phyloP scores from a whole-genome alignment of 2,113 vertebrate genomes.

The Polyodon spathula region DNA sequence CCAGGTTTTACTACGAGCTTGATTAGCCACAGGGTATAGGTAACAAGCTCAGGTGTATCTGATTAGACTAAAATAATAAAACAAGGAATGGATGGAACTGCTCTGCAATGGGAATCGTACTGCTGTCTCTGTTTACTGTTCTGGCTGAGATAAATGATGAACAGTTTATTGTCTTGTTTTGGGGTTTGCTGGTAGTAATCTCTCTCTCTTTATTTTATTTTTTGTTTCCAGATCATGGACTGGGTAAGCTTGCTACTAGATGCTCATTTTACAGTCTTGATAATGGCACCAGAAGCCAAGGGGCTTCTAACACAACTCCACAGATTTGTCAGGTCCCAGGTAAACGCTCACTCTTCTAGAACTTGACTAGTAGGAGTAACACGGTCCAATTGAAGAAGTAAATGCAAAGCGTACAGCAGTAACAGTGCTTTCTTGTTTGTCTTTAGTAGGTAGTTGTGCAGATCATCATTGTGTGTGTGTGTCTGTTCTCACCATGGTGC shows the following conservation, averaged over 20 bases:
- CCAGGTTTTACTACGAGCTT: too few species aligned
- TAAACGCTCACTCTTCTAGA: conserved; percentile 29
- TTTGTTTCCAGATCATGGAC: conserved; percentile 73
- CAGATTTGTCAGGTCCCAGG: conserved; percentile 78
- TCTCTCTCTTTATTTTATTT: conserved; percentile 7
- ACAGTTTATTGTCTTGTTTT: background rate
- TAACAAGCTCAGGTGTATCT: too few species aligned
- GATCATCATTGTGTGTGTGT: conserved; percentile 3
- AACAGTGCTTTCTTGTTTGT: background rate
- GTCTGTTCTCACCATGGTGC: conserved; percentile 3
- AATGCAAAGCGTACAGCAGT: too few species aligned
- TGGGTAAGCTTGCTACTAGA: conserved; percentile 89
- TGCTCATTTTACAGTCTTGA: conserved; percentile 84
- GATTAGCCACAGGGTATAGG: too few species aligned
- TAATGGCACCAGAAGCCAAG: conserved; percentile 82
- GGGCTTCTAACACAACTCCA: conserved; percentile 67
- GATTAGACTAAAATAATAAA: too few species aligned
- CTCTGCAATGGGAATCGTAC: too few species aligned
- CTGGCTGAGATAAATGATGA: background rate
- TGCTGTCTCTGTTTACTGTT: background rate
- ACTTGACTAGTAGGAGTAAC: too few species aligned
- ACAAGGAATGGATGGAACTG: background rate
- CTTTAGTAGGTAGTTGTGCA: background rate
- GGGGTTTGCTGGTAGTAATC: background rate
- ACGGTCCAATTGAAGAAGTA: too few species aligned